These are phyloP conservation scores for Colostygia pectinataria DNA, from an alignment of 2,888 invertebrate species.

Conservation along the genomic window DNA sequence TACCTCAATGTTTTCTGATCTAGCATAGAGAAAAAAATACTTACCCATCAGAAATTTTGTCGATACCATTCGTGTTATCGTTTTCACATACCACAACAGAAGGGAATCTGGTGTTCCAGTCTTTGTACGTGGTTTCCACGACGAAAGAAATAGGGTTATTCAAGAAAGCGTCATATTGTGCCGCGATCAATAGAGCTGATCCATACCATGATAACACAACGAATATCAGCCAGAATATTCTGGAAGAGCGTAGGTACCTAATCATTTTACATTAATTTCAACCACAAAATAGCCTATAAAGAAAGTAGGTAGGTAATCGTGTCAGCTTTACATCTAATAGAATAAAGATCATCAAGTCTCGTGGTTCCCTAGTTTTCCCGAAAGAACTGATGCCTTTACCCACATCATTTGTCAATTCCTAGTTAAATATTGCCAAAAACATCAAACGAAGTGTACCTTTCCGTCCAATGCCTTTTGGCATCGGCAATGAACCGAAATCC, in stretches of 20 bases:
- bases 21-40: constrained; percentile 28
- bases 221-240: constrained; percentile 85
- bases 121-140: constrained; percentile 88
- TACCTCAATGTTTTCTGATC: too few relatives aligned
- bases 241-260: constrained; percentile 52
- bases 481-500: constrained; percentile 86
- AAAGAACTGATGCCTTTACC: not conserved
- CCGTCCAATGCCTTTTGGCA: constrained; percentile 84
- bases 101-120: constrained; percentile 90
- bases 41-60: constrained; percentile 85
- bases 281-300: constrained; percentile 15
- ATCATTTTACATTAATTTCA: constrained; percentile 13
- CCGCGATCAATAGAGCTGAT: constrained; percentile 80
- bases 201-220: constrained; percentile 85
- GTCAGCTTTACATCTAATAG: constrained; percentile 2
- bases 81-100: constrained; percentile 88
- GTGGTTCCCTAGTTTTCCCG: not conserved
- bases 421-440: too few relatives aligned
- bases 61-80: constrained; percentile 86
- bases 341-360: constrained; percentile 3
- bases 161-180: constrained; percentile 85
- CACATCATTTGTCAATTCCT: too few relatives aligned
- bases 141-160: constrained; percentile 90
- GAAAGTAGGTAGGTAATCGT: constrained; percentile 10
- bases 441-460: constrained; percentile 69